Evolutionary conservation across 2,888 invertebrate genomes (phyloP).

Genomic region (Epiblema foenella): DNA sequence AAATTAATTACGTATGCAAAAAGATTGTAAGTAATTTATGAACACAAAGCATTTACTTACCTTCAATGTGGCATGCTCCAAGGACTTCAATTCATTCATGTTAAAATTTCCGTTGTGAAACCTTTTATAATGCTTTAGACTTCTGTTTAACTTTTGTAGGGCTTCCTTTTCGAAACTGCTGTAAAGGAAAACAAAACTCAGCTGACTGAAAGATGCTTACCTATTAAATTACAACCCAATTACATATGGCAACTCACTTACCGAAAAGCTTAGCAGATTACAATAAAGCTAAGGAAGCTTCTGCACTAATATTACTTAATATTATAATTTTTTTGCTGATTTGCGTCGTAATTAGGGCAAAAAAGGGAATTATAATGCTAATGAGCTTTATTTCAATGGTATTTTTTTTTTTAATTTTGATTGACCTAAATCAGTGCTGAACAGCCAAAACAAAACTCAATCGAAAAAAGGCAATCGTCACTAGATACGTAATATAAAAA

Average conservation of each 20-base stretch:
- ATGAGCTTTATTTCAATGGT: constrained; percentile 18
- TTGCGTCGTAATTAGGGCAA: constrained; percentile 36
- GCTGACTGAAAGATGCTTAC: constrained; percentile 64
- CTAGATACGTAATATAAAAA: not conserved
- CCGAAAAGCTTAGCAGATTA: constrained; percentile 12
- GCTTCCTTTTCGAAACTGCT: constrained; percentile 47
- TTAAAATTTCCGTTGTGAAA: constrained; percentile 44
- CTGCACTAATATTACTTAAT: not conserved
- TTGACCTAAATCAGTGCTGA: not conserved
- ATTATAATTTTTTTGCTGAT: constrained; percentile 5
- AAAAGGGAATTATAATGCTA: constrained; percentile 28
- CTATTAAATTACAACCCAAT: constrained; percentile 23
- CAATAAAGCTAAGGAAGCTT: not conserved
- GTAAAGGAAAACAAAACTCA: constrained; percentile 81
- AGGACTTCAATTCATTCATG: constrained; percentile 94
- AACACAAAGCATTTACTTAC: constrained; percentile 73
- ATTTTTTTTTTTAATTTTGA: constrained; percentile 13
- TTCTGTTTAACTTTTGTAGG: not conserved
- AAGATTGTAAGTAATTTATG: not conserved
- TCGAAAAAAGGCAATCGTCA: too few relatives aligned
- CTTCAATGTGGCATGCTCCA: constrained; percentile 98
- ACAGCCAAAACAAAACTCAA: constrained; percentile 18
- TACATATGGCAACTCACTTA: constrained; percentile 44
- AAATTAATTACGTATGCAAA: constrained; percentile 6
- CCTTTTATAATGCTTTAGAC: constrained; percentile 26